A percentile compares a stretch with the other conserved stretches of the same genome.
Evolutionary conservation across 2,113 vertebrate species (phyloP).

Genomic region (Candoia aspera): DNA sequence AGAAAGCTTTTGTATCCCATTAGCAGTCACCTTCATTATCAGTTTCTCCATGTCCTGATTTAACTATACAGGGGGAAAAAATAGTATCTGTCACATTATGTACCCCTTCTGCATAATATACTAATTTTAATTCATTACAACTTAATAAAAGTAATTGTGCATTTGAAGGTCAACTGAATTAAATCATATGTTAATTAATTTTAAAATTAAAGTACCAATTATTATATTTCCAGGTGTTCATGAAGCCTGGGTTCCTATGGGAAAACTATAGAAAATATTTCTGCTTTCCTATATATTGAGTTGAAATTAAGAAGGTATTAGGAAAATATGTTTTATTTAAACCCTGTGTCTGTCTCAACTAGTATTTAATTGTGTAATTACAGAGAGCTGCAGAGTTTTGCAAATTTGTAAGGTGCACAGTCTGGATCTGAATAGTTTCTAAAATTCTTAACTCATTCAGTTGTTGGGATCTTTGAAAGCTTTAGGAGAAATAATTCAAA

Average conservation of each 20-base stretch:
- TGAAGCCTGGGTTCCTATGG: constrained; percentile 23
- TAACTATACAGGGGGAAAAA: not conserved
- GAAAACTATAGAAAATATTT: constrained; percentile 42
- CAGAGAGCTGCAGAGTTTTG: constrained; percentile 3
- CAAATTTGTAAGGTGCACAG: not conserved
- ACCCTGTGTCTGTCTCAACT: not conserved
- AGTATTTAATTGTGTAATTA: constrained; percentile 15
- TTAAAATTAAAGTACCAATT: constrained; percentile 62
- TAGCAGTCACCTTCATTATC: constrained; percentile 12
- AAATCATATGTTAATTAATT: constrained; percentile 70
- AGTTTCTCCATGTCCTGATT: constrained; percentile 16
- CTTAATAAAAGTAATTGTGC: constrained; percentile 65
- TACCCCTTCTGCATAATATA: constrained; percentile 40
- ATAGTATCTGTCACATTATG: constrained; percentile 23
- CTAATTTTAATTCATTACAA: constrained; percentile 58
- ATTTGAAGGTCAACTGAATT: constrained; percentile 68
- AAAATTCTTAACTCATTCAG: constrained; percentile 33
- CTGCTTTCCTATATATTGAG: constrained; percentile 38
- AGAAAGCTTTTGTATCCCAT: not conserved
- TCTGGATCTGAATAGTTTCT: constrained; percentile 21
- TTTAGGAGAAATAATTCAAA: not conserved
- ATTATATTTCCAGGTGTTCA: constrained; percentile 63
- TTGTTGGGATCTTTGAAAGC: constrained; percentile 34
- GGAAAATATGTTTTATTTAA: constrained; percentile 36
- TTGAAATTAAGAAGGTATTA: constrained; percentile 31